A percentile compares a stretch with the other conserved stretches of the same genome.
These are phyloP conservation scores for Ammodytes marinus DNA, from an alignment of 2,113 vertebrate genomes.

Conservation along the genomic window DNA sequence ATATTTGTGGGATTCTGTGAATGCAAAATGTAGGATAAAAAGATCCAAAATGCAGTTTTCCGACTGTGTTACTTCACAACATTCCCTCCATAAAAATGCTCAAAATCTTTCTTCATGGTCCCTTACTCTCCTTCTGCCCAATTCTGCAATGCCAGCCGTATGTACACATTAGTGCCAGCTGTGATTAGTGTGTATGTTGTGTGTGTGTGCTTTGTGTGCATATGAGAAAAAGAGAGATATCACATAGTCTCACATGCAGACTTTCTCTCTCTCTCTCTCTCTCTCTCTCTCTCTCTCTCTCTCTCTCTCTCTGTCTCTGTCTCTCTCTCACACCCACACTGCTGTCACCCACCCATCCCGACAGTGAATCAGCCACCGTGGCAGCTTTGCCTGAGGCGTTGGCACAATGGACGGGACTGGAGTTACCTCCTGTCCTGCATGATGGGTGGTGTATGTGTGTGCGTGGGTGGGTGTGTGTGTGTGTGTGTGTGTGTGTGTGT, in stretches of 20 bases:
- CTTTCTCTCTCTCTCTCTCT: constrained; percentile 76
- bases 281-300: constrained; percentile 67
- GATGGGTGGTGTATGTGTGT: constrained; percentile 71
- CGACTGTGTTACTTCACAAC: constrained; percentile 51
- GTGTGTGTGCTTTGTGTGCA: constrained; percentile 71
- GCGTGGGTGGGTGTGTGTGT: constrained; percentile 30
- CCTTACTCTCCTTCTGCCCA: constrained; percentile 68
- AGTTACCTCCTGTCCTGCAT: constrained; percentile 88
- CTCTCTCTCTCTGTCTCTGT: constrained; percentile 1
- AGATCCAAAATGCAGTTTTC: constrained; percentile 58
- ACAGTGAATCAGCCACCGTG: constrained; percentile 76
- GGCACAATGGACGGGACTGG: constrained; percentile 83
- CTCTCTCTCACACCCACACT: constrained; percentile 77
- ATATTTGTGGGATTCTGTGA: constrained; percentile 25
- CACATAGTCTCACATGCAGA: constrained; percentile 68
- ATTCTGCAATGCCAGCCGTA: constrained; percentile 69
- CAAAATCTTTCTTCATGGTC: constrained; percentile 59
- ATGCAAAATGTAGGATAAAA: constrained; percentile 7
- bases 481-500: constrained; percentile 30
- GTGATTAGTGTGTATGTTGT: constrained; percentile 73
- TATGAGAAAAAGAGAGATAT: constrained; percentile 69
- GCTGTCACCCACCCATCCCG: constrained; percentile 74
- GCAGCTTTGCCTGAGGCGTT: constrained; percentile 81
- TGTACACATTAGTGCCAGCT: constrained; percentile 79
- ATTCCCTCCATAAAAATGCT: constrained; percentile 40